These are phyloP conservation scores for Drosophila dives DNA, from an alignment of 2,888 invertebrate species.

Conservation along the genomic window DNA sequence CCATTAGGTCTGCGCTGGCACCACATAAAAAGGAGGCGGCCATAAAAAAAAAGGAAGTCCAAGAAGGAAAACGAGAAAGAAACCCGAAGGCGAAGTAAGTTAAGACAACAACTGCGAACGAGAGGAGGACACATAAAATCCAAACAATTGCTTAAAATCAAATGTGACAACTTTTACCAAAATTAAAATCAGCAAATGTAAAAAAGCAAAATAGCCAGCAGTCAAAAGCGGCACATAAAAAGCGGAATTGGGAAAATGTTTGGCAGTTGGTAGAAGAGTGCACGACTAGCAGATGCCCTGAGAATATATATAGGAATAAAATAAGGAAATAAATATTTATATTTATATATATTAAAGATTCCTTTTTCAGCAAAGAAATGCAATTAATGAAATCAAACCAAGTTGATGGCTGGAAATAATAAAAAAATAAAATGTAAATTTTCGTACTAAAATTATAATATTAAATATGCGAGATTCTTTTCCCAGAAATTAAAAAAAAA, in stretches of 20 bases:
- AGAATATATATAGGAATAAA: too few relatives aligned
- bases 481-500: neutral
- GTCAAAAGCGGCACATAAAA: constrained; percentile 36
- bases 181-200: constrained; percentile 73
- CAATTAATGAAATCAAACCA: neutral
- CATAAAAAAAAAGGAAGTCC: constrained; percentile 47
- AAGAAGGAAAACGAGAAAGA: neutral
- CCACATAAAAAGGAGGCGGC: constrained; percentile 38
- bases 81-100: constrained; percentile 53
- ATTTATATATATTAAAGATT: neutral
- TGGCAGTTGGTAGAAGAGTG: neutral
- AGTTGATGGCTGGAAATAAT: neutral
- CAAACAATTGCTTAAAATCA: constrained; percentile 80
- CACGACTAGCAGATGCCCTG: constrained; percentile 13
- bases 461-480: neutral
- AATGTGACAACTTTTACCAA: constrained; percentile 80
- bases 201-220: constrained; percentile 44
- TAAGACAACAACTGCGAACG: constrained; percentile 57
- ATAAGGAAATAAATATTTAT: neutral
- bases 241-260: neutral
- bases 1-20: constrained; percentile 52
- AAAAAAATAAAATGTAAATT: neutral
- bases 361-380: neutral
- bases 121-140: constrained; percentile 66
- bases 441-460: neutral